phyloP scores from a whole-genome alignment of 2,113 vertebrate genomes.

The Crotalus tigris region DNA sequence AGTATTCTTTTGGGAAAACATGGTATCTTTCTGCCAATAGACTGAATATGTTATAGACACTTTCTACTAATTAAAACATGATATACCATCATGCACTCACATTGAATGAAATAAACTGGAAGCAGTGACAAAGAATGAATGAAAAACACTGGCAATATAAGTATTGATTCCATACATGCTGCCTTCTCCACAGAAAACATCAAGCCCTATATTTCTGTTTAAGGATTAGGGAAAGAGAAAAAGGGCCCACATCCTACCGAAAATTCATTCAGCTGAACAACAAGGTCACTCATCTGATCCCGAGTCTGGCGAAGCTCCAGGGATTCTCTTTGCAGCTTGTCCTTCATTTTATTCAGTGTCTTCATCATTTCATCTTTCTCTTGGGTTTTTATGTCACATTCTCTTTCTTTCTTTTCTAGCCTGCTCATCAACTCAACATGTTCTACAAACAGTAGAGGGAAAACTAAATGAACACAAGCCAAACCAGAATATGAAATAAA shows the following conservation, averaged over 20 bases:
- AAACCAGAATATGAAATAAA: neutral
- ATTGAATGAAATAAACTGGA: neutral
- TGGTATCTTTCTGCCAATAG: neutral
- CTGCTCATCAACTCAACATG: constrained; percentile 84
- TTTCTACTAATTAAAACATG: neutral
- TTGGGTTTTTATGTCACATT: constrained; percentile 93
- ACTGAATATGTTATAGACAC: neutral
- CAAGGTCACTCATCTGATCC: constrained; percentile 87
- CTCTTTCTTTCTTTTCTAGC: constrained; percentile 91
- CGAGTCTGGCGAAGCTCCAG: constrained; percentile 87
- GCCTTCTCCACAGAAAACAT: neutral
- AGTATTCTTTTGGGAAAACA: too few species aligned
- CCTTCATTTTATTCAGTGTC: constrained; percentile 98
- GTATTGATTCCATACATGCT: neutral
- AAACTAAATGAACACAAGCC: constrained; percentile 4
- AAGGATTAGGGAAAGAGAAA: constrained; percentile 35
- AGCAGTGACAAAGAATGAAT: neutral
- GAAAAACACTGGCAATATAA: neutral
- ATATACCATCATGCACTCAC: neutral
- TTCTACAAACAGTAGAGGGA: constrained; percentile 67
- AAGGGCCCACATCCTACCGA: constrained; percentile 70
- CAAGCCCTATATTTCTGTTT: constrained; percentile 4
- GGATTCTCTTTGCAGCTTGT: constrained; percentile 93
- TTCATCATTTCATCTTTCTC: constrained; percentile 99
- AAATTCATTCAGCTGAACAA: constrained; percentile 82